Percentiles rank a stretch among this genome's conserved stretches.
Conservation (phyloP, 1,140 invertebrate genomes). For the Papilio polytes region DNA sequence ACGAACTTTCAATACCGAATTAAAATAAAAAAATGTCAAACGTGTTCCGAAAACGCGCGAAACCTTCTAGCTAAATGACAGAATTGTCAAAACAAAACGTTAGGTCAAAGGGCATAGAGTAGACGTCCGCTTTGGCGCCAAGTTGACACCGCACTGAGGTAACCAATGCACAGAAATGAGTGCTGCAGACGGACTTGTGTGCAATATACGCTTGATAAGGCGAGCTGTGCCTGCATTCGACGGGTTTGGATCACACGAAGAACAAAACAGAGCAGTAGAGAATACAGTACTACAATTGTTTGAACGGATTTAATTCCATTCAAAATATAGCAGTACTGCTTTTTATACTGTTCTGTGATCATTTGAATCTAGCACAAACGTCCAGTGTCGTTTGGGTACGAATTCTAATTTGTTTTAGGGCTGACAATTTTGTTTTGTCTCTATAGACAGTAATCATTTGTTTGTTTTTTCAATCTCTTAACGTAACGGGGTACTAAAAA, state of each 20-base stretch:
- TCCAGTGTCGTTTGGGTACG: no score
- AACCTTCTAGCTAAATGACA: conserved; percentile 39
- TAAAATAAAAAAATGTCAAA: conserved; percentile 42
- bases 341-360: background rate
- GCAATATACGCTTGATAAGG: conserved; percentile 33
- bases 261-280: background rate
- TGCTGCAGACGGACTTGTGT: conserved; percentile 37
- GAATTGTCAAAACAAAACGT: conserved; percentile 38
- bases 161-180: conserved; percentile 32
- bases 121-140: conserved; percentile 48
- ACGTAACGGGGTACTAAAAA: no score
- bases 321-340: background rate
- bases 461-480: no score
- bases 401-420: no score
- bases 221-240: conserved; percentile 11
- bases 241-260: background rate
- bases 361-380: no score
- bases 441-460: no score
- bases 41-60: conserved; percentile 42
- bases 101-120: conserved; percentile 38
- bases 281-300: background rate
- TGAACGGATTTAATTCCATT: no score
- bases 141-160: conserved; percentile 51
- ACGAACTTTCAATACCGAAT: background rate
- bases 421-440: no score